Percentiles rank a stretch among this genome's conserved stretches.
Conservation (phyloP, 2,113 vertebrate species). For the Burhinus oedicnemus region DNA sequence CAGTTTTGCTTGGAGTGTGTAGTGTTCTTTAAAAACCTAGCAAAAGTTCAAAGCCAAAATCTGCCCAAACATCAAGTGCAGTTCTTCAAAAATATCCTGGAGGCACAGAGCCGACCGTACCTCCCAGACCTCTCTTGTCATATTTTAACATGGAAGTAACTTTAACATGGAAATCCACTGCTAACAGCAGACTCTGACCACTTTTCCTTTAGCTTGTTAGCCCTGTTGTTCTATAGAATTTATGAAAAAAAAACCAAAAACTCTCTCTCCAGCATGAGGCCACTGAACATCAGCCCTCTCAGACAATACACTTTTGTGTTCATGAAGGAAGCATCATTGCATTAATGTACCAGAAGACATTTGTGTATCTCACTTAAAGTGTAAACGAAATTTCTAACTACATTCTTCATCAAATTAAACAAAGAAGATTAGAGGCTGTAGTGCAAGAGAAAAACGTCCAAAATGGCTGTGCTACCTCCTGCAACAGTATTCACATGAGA, state of each 20-base stretch:
- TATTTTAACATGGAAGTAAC: neutral
- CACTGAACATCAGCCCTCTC: neutral
- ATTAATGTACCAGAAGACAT: neutral
- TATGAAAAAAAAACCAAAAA: neutral
- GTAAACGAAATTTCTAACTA: neutral
- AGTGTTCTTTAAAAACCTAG: constrained; percentile 31
- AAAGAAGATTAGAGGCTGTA: neutral
- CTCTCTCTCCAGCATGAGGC: neutral
- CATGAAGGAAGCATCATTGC: neutral
- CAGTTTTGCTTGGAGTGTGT: neutral
- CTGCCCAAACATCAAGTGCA: neutral
- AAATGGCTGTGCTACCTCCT: neutral
- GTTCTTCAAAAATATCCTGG: neutral
- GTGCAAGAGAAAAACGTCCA: neutral
- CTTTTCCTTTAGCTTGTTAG: neutral
- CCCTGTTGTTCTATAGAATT: neutral
- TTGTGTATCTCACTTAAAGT: neutral
- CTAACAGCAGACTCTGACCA: neutral
- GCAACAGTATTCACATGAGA: neutral
- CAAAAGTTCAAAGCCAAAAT: neutral
- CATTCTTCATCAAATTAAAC: neutral
- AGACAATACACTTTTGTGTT: neutral
- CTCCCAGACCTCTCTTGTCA: neutral
- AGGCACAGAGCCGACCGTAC: neutral
- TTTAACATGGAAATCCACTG: neutral